Conservation (phyloP, 2,113 vertebrate species). For the Albula goreensis region DNA sequence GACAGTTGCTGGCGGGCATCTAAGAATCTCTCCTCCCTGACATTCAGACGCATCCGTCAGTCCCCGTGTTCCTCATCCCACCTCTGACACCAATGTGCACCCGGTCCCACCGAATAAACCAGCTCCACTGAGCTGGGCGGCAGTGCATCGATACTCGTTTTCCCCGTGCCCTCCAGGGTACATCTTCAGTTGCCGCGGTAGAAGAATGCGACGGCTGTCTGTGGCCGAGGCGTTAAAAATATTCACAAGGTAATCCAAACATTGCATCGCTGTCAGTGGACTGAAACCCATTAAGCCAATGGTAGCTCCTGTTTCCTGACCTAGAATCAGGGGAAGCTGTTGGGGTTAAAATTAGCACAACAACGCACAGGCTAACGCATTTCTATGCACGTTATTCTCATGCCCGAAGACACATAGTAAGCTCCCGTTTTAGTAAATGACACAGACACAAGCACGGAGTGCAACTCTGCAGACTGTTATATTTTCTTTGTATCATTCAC, state of each 20-base stretch:
- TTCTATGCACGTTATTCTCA: conserved; percentile 50
- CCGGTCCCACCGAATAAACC: background rate
- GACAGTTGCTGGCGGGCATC: conserved; percentile 33
- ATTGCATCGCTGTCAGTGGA: background rate
- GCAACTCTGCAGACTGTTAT: conserved; percentile 30
- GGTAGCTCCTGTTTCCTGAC: conserved; percentile 35
- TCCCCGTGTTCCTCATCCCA: background rate
- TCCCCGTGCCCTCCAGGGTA: background rate
- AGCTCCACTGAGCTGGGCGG: background rate
- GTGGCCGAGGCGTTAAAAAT: conserved; percentile 30
- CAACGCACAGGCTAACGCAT: conserved; percentile 49
- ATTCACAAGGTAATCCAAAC: conserved; percentile 40
- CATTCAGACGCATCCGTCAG: conserved; percentile 21
- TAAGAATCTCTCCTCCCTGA: background rate
- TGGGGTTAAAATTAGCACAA: conserved; percentile 55
- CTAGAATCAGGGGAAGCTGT: conserved; percentile 31
- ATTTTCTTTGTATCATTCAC: background rate
- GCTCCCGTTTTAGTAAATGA: conserved; percentile 38
- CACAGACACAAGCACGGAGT: conserved; percentile 38
- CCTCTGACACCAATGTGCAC: background rate
- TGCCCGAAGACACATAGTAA: conserved; percentile 51
- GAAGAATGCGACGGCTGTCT: conserved; percentile 34
- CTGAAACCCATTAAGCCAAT: conserved; percentile 25
- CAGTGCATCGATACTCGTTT: background rate
- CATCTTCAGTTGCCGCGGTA: conserved; percentile 3